These are phyloP conservation scores for Amphiura filiformis DNA, from an alignment of 35 echinoderm and acorn worm species.

Conservation along the genomic window DNA sequence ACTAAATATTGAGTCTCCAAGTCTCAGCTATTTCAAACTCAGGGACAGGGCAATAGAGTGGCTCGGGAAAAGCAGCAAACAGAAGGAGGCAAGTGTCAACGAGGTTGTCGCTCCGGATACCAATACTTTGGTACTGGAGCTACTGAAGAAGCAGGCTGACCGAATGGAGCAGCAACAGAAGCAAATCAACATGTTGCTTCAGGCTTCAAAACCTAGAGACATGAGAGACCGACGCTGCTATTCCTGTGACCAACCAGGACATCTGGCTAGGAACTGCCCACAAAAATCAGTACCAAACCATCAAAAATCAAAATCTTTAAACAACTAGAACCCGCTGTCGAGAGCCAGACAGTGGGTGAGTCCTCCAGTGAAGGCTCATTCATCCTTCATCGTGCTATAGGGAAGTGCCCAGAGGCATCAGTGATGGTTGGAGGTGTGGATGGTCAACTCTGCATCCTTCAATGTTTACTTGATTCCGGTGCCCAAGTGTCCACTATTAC, in stretches of 20 bases:
- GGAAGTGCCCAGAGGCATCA: slow-evolving; percentile 43
- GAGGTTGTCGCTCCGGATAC: background rate
- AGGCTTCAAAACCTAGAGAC: background rate
- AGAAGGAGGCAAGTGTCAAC: background rate
- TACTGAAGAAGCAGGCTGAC: slow-evolving; percentile 12
- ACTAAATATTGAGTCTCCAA: slow-evolving; percentile 16
- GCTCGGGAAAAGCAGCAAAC: background rate
- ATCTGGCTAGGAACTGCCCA: slow-evolving; percentile 31
- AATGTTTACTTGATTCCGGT: slow-evolving; percentile 43
- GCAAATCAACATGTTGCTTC: slow-evolving; percentile 25
- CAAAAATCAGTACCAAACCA: background rate
- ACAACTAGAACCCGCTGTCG: slow-evolving; percentile 18
- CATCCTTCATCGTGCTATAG: slow-evolving; percentile 44
- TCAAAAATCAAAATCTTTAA: slow-evolving; percentile 1
- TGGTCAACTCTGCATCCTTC: background rate
- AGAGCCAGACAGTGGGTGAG: slow-evolving; percentile 26
- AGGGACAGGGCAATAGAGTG: slow-evolving; percentile 5
- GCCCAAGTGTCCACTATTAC: slow-evolving; percentile 53
- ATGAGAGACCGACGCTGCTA: background rate
- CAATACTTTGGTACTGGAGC: background rate
- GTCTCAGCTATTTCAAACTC: background rate
- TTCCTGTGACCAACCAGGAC: slow-evolving; percentile 21
- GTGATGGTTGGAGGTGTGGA: slow-evolving; percentile 5
- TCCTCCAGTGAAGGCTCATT: background rate
- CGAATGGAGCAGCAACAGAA: slow-evolving; percentile 53